These are phyloP conservation scores for Steinernema scapterisci DNA, from an alignment of 2,888 invertebrate species.

Conservation along the genomic window DNA sequence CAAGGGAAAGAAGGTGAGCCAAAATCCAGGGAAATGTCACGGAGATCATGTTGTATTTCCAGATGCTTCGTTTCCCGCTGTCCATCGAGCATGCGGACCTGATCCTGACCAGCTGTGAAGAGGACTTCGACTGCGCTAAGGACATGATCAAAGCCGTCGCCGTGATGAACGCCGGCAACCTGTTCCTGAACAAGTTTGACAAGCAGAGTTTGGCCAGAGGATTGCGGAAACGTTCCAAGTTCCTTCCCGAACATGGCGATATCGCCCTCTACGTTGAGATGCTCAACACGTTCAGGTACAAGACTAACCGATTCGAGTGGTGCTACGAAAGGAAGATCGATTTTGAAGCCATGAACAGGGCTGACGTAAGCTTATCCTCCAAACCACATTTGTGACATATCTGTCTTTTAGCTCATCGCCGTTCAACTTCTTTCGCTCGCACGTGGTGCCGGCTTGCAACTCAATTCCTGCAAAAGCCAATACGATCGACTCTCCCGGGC, in stretches of 20 bases:
- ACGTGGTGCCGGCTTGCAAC: background rate
- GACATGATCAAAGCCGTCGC: background rate
- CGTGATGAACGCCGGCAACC: background rate
- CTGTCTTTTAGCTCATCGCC: background rate
- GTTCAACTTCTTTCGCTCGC: background rate
- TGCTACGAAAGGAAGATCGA: background rate
- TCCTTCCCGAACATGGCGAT: background rate
- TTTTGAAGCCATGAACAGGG: background rate
- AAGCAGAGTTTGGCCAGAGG: background rate
- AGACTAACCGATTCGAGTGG: background rate
- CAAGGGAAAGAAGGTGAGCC: background rate
- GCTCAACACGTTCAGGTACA: background rate
- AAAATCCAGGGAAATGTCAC: background rate
- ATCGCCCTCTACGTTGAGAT: background rate
- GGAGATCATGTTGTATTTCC: background rate
- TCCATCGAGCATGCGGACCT: background rate
- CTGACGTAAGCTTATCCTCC: background rate
- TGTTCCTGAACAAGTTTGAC: background rate
- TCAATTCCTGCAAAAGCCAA: background rate
- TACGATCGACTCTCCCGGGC: background rate
- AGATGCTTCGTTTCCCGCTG: background rate
- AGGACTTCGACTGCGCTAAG: background rate
- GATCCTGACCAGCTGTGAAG: background rate
- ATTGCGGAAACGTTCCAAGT: background rate
- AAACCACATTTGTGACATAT: no score